A percentile compares a stretch with the other conserved stretches of the same genome.
phyloP scores from a whole-genome alignment of 30 jellyfish, hydroid and myxozoan species.

The Cassiopea andromeda region DNA sequence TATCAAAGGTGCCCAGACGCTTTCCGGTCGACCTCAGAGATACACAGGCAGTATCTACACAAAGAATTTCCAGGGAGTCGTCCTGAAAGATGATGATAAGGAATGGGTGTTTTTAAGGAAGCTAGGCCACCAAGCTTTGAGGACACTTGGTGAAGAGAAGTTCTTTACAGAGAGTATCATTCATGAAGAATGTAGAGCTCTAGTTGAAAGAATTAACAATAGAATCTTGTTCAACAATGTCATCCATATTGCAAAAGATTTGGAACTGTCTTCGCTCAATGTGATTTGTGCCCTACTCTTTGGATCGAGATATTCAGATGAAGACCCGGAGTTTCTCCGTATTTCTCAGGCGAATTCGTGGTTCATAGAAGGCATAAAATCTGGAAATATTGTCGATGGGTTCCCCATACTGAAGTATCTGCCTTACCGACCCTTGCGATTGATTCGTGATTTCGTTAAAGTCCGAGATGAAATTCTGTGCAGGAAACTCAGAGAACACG shows the following conservation, averaged over 20 bases:
- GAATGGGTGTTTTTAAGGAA: conserved; percentile 33
- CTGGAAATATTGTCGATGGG: conserved; percentile 73
- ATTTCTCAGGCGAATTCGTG: conserved; percentile 67
- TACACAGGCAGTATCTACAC: conserved; percentile 73
- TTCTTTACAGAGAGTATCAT: conserved; percentile 26
- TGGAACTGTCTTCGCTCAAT: conserved; percentile 75
- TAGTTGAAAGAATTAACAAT: conserved; percentile 30
- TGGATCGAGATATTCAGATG: conserved; percentile 72
- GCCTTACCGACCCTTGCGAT: conserved; percentile 70
- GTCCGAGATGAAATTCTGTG: conserved; percentile 68
- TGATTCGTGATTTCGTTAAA: conserved; percentile 59
- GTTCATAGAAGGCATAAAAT: conserved; percentile 79
- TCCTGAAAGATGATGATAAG: conserved; percentile 47
- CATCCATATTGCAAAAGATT: conserved; percentile 23
- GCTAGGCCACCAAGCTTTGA: conserved; percentile 64
- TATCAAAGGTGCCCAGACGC: conserved; percentile 46
- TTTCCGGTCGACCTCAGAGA: conserved; percentile 75
- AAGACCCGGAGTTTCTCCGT: conserved; percentile 79
- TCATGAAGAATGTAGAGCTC: conserved; percentile 60
- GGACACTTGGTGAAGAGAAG: conserved; percentile 52
- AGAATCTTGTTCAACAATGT: conserved; percentile 28
- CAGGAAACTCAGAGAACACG: conserved; percentile 66
- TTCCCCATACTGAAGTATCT: conserved; percentile 79
- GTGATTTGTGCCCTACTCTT: conserved; percentile 83
- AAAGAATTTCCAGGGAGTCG: conserved; percentile 67